Evolutionary conservation across 2,888 invertebrate genomes (phyloP).

Genomic region (Cerceris ruficornis): DNA sequence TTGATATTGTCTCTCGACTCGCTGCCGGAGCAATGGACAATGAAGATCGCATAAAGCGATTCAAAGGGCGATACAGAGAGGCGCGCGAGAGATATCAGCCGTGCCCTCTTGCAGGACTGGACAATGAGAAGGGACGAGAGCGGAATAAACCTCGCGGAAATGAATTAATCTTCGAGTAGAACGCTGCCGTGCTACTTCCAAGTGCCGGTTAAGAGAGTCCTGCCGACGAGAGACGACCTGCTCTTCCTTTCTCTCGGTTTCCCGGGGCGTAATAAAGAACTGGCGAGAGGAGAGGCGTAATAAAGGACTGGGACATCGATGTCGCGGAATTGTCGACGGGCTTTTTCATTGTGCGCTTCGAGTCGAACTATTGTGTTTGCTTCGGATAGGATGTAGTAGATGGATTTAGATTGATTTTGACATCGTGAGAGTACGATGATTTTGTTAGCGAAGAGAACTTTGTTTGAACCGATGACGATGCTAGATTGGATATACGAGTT

Average conservation of each 20-base stretch:
- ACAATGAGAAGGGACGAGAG: constrained; percentile 47
- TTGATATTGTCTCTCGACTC: constrained; percentile 60
- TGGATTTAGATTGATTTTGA: no score
- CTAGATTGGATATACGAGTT: no score
- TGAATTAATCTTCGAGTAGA: constrained; percentile 46
- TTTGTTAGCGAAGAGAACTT: no score
- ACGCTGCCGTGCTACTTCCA: constrained; percentile 34
- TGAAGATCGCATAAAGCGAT: constrained; percentile 56
- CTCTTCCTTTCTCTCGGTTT: not conserved
- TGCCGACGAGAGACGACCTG: constrained; percentile 9
- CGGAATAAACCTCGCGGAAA: constrained; percentile 42
- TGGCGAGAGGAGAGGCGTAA: no score
- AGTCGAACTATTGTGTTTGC: no score
- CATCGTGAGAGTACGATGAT: no score
- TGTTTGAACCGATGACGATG: no score
- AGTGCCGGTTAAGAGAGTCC: constrained; percentile 12
- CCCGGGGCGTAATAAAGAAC: not conserved
- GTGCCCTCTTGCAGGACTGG: constrained; percentile 16
- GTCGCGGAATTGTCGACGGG: no score
- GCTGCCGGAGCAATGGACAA: constrained; percentile 59
- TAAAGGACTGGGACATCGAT: no score
- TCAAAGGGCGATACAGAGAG: constrained; percentile 43
- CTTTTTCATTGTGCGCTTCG: no score
- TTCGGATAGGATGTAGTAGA: no score
- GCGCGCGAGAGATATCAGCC: constrained; percentile 46